Base-by-base conservation (phyloP, 2,888 invertebrate genomes). In the Lysandra coridon region DNA sequence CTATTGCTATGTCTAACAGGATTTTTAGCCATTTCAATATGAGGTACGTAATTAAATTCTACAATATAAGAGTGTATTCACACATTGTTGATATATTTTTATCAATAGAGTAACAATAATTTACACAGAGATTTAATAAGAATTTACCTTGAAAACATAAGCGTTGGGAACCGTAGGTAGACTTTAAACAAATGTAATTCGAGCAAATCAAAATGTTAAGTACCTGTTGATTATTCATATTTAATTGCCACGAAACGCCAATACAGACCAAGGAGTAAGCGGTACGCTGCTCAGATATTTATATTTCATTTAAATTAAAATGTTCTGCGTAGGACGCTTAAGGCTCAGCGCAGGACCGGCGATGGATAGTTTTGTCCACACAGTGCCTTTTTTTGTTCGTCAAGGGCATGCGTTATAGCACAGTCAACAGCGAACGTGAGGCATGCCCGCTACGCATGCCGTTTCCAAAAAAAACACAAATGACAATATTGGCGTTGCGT, bases 291-390 rank as follows among this genome's bases (percentile, higher is more conserved):
- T 74, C 44, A 6, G 44, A 44, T 74, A 74, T 74, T 74, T 74
- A 74, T 44, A 74, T 44, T 74, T 75, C 49, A 49, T 75, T 75
- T 49, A 75, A 53, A 23, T 76, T 53, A 76, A 57, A 76, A 76
- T 76, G 33, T 76, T 76, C 33, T 57, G 33, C 14, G 53, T 17
- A 53, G 33, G 6, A 57, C 23, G 76, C 30, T 69, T 69, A 33
- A 14, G 69, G 69, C 33, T 33, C 33, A 33, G 69, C 57, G 4
- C 14, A 57, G 57, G 57, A 53, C 4, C 57, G 57, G 17, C 14
- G 14, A 17, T 57, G 57, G 17, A 49, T 17, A 12, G 23, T 23
- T 23, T 23, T 23, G 23, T 23, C 23, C 23, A 23, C 23, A 23
- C 23, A 0, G 23, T 23, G 23, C 23, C 23, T 23, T 23, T 23